Evolutionary conservation across 2,113 vertebrate species (phyloP).

Genomic region (Okapia johnstoni): DNA sequence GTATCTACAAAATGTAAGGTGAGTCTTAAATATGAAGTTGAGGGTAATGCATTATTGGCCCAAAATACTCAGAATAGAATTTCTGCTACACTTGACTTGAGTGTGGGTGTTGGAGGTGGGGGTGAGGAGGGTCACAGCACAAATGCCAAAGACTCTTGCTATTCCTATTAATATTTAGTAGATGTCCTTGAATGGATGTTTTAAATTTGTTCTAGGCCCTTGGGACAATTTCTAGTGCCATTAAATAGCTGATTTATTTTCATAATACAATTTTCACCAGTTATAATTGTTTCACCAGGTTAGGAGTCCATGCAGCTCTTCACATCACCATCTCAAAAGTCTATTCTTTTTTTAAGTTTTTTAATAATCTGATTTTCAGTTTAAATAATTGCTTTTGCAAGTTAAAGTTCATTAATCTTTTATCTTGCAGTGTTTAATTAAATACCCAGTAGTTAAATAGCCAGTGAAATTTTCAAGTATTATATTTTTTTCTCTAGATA

Average conservation of each 20-base stretch:
- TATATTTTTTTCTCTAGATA: background rate
- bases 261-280: background rate
- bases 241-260: background rate
- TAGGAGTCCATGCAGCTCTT: background rate
- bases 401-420: background rate
- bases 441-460: background rate
- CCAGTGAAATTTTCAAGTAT: background rate
- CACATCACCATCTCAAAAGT: background rate
- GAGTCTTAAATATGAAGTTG: background rate
- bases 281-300: background rate
- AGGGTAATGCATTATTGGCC: background rate
- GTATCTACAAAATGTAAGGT: background rate
- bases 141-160: background rate
- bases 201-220: background rate
- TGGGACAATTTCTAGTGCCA: background rate
- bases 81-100: background rate
- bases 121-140: background rate
- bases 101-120: background rate
- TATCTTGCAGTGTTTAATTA: background rate
- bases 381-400: background rate
- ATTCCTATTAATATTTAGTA: background rate
- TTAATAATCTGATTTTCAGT: background rate
- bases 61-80: background rate
- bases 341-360: background rate
- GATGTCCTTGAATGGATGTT: background rate